Conservation (phyloP, 1,140 invertebrate genomes). For the Parasteatoda tepidariorum region DNA sequence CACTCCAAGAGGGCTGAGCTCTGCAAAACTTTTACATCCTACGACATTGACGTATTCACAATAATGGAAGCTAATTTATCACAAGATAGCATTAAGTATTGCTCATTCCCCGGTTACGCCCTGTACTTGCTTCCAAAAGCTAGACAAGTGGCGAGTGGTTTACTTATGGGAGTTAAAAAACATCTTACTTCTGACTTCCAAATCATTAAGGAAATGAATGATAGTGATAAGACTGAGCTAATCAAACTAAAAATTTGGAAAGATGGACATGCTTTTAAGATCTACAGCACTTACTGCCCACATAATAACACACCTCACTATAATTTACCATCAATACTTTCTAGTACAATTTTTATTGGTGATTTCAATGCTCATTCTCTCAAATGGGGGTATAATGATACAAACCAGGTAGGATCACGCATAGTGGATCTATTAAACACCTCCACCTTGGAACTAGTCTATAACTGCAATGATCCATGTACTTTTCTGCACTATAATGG, state of each 20-base stretch:
- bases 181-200: conserved; percentile 11
- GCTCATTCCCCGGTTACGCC: background rate
- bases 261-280: background rate
- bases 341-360: background rate
- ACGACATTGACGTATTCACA: background rate
- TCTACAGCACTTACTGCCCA: background rate
- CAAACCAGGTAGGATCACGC: background rate
- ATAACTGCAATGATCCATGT: background rate
- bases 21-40: background rate
- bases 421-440: background rate
- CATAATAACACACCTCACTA: background rate
- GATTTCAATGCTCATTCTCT: background rate
- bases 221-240: background rate
- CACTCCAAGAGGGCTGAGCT: background rate
- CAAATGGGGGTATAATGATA: background rate
- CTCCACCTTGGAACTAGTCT: background rate
- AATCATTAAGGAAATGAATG: conserved; percentile 5
- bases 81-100: background rate
- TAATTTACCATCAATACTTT: background rate
- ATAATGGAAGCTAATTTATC: background rate
- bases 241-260: background rate
- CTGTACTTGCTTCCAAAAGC: background rate
- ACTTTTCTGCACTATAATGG: background rate
- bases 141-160: conserved; percentile 3
- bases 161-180: conserved; percentile 15